Base-by-base conservation (phyloP, 2,797 vertebrate genomes). In the Mus caroli region DNA sequence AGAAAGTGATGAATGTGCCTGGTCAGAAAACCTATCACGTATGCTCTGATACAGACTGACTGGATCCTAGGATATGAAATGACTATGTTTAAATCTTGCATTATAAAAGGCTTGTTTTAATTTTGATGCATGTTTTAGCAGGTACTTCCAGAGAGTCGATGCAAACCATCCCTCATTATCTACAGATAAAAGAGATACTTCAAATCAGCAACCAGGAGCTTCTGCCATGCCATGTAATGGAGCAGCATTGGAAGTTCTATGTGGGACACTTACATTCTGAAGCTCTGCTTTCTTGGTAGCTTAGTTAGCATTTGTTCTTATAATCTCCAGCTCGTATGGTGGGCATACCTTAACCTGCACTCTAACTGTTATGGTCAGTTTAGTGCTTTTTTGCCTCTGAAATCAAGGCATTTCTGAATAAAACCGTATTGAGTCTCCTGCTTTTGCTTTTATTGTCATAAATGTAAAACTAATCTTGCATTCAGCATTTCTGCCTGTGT, bases 171-270 rank as follows among this genome's bases (percentile, higher is more conserved):
- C 94, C 83, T n/a, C 79, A 28, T 75, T 97, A 99, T 60, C 98
- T 98, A 97, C 98, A 98, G 28, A 98, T 99, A 97, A 97, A 87
- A 85, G 98, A 98, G n/a, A 95, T 99, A 96, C 94, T 98, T 79
- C 62, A 99, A 93, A 97, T 99, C 86, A 89, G 77, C 8, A 97
- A 99, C 91, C 98, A 99, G 46, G 99, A 99, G 96, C 98, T 99
- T 93, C 95, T 99, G 20, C 99, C 99, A 0, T 98, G 96, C 28
- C 96, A 98, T 75, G 4, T 98, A 52, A 98, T 99, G 98, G 99
- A 99, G 93, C 90, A 95, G 62, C 97, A 99, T 87, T 99, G 99
- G 99, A 98, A 97, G 93, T 98, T 98, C 83, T 98, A 99, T 87
- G 96, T 92, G 97, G 99, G 69, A 97, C 94, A 43, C 98, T 98